Base-by-base conservation (phyloP, 2,888 invertebrate genomes). In the Athetis lepigone region DNA sequence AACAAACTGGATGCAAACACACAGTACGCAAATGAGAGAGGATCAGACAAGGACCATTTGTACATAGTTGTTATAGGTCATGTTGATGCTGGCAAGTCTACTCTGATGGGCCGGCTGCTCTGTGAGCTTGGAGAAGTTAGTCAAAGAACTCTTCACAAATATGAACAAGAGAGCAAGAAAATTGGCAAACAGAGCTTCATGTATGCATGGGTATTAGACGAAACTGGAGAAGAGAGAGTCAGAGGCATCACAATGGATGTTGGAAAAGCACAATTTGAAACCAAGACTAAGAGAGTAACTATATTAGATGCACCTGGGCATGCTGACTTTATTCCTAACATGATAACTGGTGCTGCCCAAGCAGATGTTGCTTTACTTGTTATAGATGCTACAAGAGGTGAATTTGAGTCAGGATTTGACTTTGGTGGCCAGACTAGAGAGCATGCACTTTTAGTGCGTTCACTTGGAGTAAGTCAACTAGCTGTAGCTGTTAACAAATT, bases 211-310 rank as follows among this genome's bases (percentile, higher is more conserved):
- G 99, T 99, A 2, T 95, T 99, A 54, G 99, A 99, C 92, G 99
- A 99, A 93, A 99, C 99, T 64, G 98, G 98, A 1, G 99, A 99
- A 89, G 99, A 99, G 92, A 96, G 99, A 81, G 96, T 97, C 25
- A 96, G 99, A 75, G 99, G 99, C 13, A 99, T 99, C 51, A 99
- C 99, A 1, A 99, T 99, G 98, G 99, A 99, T 92, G 97, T 99
- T 13, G 99, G 98, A 0, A 97, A 98, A 79, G 98, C 98, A 16
- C 97, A 97, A 77, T 99, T 99, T 95, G 98, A 98, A 92, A 98
- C 99, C 0, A 96, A 97, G 57, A 96, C 96, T 2, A 98, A 98
- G 93, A 95, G 94, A 90, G 96, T 98, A 0, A 97, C 97, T 0
- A 93, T 99, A 46, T 94, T 99, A 61, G 99, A 99, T 95, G 99